Percentiles rank a stretch among this genome's conserved stretches.
Conservation (phyloP, 2,888 invertebrate species). For the Ophion slaviceki region DNA sequence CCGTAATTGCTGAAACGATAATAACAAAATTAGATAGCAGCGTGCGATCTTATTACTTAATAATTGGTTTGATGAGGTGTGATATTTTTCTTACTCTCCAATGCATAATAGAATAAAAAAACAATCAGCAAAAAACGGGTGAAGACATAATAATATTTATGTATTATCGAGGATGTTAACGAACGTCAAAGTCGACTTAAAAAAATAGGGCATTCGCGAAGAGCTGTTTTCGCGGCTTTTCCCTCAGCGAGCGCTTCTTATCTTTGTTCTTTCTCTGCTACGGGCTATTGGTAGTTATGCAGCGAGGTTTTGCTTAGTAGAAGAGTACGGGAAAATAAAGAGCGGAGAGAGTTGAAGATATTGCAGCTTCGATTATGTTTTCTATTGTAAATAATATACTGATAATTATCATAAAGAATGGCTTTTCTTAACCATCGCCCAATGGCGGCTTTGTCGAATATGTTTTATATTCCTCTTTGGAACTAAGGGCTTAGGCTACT, state of each 20-base stretch:
- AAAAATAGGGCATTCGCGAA: neutral
- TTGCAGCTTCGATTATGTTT: neutral
- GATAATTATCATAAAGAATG: neutral
- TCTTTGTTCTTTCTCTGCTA: neutral
- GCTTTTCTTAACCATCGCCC: neutral
- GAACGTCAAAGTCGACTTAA: neutral
- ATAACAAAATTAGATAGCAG: slow-evolving; percentile 82
- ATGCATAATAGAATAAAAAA: slow-evolving; percentile 30
- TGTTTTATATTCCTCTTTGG: too few relatives aligned
- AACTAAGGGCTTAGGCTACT: too few relatives aligned
- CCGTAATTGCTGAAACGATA: slow-evolving; percentile 83
- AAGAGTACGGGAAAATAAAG: neutral
- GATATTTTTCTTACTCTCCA: slow-evolving; percentile 32
- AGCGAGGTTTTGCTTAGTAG: neutral
- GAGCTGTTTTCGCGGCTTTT: neutral
- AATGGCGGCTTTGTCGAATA: neutral
- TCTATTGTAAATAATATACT: neutral
- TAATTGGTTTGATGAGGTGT: slow-evolving; percentile 62
- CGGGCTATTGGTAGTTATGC: neutral
- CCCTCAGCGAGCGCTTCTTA: too few relatives aligned
- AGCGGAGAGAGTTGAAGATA: neutral
- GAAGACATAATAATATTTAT: slow-evolving; percentile 32
- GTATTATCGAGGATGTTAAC: slow-evolving; percentile 11
- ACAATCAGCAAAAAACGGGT: slow-evolving; percentile 32
- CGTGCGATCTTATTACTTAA: slow-evolving; percentile 79